Conservation (phyloP, 2,113 vertebrate genomes). For the Rhea americana region DNA sequence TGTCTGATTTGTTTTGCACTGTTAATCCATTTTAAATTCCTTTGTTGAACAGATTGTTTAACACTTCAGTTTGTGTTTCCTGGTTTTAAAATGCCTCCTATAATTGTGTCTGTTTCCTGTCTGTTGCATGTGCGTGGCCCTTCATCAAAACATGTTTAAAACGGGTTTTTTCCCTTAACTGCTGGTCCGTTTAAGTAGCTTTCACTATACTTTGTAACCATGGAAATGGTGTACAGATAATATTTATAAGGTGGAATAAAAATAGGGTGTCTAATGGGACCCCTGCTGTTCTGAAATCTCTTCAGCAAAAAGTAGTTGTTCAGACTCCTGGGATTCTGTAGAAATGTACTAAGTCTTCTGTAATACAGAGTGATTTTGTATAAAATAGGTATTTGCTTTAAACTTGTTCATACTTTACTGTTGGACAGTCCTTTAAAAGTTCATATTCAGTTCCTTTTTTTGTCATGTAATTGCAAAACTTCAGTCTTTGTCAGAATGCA, state of each 20-base stretch:
- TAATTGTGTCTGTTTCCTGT: constrained; percentile 54
- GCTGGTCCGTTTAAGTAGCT: constrained; percentile 67
- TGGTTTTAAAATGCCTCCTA: constrained; percentile 38
- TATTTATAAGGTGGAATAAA: constrained; percentile 76
- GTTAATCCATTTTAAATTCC: neutral
- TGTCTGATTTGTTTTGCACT: neutral
- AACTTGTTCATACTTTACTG: constrained; percentile 14
- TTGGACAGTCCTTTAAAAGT: neutral
- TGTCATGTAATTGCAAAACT: neutral
- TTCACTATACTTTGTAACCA: constrained; percentile 72
- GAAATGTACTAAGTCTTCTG: constrained; percentile 64
- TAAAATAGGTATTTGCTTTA: constrained; percentile 62
- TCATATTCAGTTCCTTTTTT: neutral
- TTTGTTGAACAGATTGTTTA: constrained; percentile 27
- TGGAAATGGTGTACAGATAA: constrained; percentile 70
- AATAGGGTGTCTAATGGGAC: constrained; percentile 71
- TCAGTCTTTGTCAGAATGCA: neutral
- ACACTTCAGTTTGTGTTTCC: constrained; percentile 17
- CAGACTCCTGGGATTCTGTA: constrained; percentile 59
- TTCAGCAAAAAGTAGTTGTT: constrained; percentile 50
- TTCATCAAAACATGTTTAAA: constrained; percentile 47
- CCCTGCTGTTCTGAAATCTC: constrained; percentile 70
- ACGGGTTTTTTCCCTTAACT: constrained; percentile 69
- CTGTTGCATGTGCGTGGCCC: neutral
- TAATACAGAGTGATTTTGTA: constrained; percentile 63